Evolutionary conservation across 2,888 invertebrate species (phyloP), one percentile per base, ranked within the genome.

Genomic region (Latrodectus elegans): DNA sequence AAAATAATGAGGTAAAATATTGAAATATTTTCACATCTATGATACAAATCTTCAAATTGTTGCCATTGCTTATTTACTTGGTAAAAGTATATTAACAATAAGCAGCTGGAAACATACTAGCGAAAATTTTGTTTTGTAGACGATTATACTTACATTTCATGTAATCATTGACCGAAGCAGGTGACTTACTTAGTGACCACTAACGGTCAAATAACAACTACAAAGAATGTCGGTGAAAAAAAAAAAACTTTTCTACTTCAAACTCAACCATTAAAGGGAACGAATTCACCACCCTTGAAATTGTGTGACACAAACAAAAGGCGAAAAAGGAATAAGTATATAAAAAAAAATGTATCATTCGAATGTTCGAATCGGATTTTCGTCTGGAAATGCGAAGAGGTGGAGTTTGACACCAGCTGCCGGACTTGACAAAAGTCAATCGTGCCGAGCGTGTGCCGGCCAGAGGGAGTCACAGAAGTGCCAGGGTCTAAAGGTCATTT

Each of bases 401-500:
- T 60, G 60, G 60, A 60, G 60, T 60, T 60, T 38, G n/a, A 15
- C 11, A 60, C 60, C 60, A 60, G 60, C 60, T 60, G 60, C 60
- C 60, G 60, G 60, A 60, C 60, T 15, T 60, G 60, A 60, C 38
- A 60, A 60, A 60, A 68, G 67, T 68, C 67, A 68, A 17, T 12
- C 11, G n/a, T 68, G 73, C 73, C 11, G n/a, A 17, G 73, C 73
- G 52, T 17, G 53, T 73, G 52, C n/a, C 72, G 53, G 53, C 52
- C 49, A 38, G 15, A 52, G 70, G 11, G 72, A 11, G 73, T 55
- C 70, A 17, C 70, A 79, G 53, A 79, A 79, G 22, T n/a, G 60
- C 12, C 15, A 38, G 67, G 77, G 22, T 70, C 78, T 17, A 79
- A 55, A 79, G 78, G 78, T 79, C 78, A 79, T 79, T 79, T 79